Conservation (phyloP, 2,888 invertebrate species). For the Cataglyphis altisquamis region DNA sequence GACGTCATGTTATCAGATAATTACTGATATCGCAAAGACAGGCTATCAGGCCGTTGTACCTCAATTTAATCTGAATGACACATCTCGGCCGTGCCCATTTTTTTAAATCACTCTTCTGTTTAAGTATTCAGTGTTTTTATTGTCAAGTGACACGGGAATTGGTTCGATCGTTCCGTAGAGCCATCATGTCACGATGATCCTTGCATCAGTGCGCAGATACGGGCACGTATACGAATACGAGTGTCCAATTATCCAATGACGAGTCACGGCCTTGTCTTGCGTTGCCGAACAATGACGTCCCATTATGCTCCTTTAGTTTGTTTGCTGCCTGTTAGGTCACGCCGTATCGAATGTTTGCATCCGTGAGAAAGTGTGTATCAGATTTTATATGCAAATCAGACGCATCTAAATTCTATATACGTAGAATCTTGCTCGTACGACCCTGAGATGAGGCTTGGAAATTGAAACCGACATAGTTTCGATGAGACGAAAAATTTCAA, state of each 20-base stretch:
- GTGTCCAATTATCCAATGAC: conserved; percentile 78
- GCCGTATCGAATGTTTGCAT: conserved; percentile 30
- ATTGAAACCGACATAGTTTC: not conserved
- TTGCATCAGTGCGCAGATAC: conserved; percentile 64
- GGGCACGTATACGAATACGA: conserved; percentile 69
- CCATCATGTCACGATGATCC: conserved; percentile 75
- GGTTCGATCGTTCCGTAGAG: conserved; percentile 45
- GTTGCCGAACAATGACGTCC: conserved; percentile 79
- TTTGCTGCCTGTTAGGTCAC: conserved; percentile 59
- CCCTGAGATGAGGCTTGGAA: not conserved
- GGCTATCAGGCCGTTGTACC: not conserved
- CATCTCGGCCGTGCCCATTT: not conserved
- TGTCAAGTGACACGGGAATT: not conserved
- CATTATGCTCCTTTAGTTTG: conserved; percentile 76
- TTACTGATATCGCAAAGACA: conserved; percentile 9
- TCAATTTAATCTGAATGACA: not conserved
- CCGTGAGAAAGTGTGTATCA: not conserved
- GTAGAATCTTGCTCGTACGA: not conserved
- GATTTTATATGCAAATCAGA: conserved; percentile 11
- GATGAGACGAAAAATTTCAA: not conserved
- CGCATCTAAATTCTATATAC: not conserved
- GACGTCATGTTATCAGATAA: conserved; percentile 43
- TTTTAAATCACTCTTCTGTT: conserved; percentile 10
- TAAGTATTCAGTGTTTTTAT: not conserved
- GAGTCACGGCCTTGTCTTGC: conserved; percentile 80